Evolutionary conservation across 2,888 invertebrate genomes (phyloP).

Genomic region (Synanthedon vespiformis): DNA sequence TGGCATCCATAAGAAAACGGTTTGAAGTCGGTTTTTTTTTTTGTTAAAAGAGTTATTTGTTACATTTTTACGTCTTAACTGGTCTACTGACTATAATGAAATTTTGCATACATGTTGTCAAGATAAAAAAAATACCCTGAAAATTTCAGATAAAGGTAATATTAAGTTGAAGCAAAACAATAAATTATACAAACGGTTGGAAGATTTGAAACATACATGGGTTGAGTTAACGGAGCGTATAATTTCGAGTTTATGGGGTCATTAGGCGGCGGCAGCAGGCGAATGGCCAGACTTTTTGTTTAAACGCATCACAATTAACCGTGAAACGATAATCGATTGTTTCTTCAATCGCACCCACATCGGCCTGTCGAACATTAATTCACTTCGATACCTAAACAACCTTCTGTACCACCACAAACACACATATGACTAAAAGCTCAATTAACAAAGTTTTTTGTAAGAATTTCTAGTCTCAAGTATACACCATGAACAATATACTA

Average conservation of each 20-base stretch:
- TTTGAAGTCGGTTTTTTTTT: too few species aligned
- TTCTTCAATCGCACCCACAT: constrained; percentile 31
- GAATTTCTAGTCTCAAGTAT: too few species aligned
- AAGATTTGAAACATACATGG: neutral
- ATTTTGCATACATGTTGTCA: too few species aligned
- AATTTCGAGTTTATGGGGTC: constrained; percentile 58
- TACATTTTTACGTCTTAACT: too few species aligned
- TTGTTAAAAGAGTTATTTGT: too few species aligned
- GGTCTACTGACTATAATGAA: too few species aligned
- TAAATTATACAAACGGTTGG: constrained; percentile 30
- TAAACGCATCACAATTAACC: constrained; percentile 49
- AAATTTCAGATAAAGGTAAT: constrained; percentile 1
- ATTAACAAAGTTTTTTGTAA: too few species aligned
- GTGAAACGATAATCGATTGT: constrained; percentile 57
- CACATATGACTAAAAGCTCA: too few species aligned
- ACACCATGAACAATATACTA: too few species aligned
- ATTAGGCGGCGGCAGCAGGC: constrained; percentile 47
- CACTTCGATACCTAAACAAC: neutral
- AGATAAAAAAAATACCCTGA: too few species aligned
- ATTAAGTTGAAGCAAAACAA: constrained; percentile 2
- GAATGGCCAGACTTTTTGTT: constrained; percentile 42
- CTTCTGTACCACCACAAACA: too few species aligned
- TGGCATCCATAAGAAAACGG: too few species aligned
- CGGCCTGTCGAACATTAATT: constrained; percentile 20
- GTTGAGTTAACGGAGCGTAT: constrained; percentile 46